Evolutionary conservation across 2,888 invertebrate genomes (phyloP).

Genomic region (Lasioglossum oenotherae): DNA sequence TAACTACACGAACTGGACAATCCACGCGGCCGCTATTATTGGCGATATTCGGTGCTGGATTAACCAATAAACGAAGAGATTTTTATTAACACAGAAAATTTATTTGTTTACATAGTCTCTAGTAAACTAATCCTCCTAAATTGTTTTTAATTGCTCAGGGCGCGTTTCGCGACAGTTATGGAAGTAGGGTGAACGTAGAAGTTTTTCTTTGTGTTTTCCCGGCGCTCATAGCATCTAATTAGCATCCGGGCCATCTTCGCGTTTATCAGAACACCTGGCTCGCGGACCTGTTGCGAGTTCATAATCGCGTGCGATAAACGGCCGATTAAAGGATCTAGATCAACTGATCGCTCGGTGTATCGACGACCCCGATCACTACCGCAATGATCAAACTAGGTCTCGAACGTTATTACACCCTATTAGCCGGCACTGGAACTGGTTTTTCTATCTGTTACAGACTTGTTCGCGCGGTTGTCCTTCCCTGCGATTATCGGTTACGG

Average conservation of each 20-base stretch:
- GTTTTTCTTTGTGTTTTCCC: neutral
- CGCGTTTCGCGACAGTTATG: too few species aligned
- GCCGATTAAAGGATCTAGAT: slow-evolving; percentile 32
- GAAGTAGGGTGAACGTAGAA: too few species aligned
- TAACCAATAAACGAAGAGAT: too few species aligned
- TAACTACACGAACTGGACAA: neutral
- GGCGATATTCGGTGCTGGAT: neutral
- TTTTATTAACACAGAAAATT: too few species aligned
- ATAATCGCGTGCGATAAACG: slow-evolving; percentile 23
- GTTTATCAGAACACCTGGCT: slow-evolving; percentile 19
- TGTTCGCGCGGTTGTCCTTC: neutral
- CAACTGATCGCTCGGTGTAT: slow-evolving; percentile 18
- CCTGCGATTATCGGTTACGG: slow-evolving; percentile 29
- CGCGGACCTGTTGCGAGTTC: neutral
- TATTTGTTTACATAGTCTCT: too few species aligned
- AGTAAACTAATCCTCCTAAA: too few species aligned
- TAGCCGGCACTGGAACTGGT: slow-evolving; percentile 43
- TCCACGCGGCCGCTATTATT: neutral
- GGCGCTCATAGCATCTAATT: slow-evolving; percentile 5
- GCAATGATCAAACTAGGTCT: slow-evolving; percentile 20
- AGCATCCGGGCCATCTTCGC: neutral
- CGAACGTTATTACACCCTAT: slow-evolving; percentile 34
- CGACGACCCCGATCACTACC: slow-evolving; percentile 16
- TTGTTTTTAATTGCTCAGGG: too few species aligned
- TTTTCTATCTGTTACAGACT: slow-evolving; percentile 31